Conservation (phyloP, 2,113 vertebrate species). For the Phylloscopus trochilus region DNA sequence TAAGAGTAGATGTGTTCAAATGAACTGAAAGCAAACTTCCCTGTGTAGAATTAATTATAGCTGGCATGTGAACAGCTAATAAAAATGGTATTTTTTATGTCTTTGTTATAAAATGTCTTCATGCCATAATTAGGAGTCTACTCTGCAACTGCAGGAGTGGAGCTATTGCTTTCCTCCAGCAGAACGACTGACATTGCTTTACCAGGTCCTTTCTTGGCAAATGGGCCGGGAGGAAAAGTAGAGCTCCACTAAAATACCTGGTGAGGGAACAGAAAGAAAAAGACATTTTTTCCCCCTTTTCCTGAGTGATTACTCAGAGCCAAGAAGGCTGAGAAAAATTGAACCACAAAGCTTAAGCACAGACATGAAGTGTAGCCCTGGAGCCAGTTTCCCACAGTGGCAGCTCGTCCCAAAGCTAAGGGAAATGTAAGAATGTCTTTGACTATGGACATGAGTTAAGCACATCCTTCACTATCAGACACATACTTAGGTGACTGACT, state of each 20-base stretch:
- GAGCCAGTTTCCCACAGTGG: not conserved
- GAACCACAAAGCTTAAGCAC: not conserved
- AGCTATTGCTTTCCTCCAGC: not conserved
- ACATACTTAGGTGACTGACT: not conserved
- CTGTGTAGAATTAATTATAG: conserved; percentile 33
- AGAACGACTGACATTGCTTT: conserved; percentile 22
- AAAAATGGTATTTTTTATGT: conserved; percentile 15
- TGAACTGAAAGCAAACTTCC: conserved; percentile 54
- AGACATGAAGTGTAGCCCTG: not conserved
- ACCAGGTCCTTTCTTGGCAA: not conserved
- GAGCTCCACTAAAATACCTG: not conserved
- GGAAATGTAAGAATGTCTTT: not conserved
- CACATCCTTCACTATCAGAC: not conserved
- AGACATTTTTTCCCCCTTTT: too few species aligned
- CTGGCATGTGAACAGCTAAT: conserved; percentile 41
- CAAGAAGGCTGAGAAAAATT: not conserved
- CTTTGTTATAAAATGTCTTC: conserved; percentile 60
- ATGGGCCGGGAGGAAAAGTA: not conserved
- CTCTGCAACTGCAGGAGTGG: not conserved
- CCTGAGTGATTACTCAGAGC: not conserved
- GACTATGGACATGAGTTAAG: not conserved
- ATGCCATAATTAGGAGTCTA: conserved; percentile 28
- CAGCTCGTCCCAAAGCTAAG: not conserved
- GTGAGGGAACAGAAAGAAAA: not conserved
- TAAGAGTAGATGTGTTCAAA: conserved; percentile 56